These are phyloP conservation scores for Sebastes ruberrimus DNA, from an alignment of 2,797 vertebrate species.

Conservation along the genomic window DNA sequence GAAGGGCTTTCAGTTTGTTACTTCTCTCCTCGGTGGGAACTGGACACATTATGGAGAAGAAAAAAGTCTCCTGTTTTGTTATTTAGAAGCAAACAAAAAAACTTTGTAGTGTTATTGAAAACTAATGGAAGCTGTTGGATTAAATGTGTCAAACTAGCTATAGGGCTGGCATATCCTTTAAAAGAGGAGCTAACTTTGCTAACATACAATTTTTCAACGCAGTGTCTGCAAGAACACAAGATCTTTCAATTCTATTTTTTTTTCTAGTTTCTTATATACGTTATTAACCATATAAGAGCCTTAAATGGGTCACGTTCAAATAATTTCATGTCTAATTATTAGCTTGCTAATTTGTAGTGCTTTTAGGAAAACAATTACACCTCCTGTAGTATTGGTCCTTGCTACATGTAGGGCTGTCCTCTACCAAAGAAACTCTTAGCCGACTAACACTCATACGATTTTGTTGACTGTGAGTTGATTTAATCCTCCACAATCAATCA, in stretches of 20 bases:
- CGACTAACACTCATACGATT: too few species aligned
- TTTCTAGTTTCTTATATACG: not conserved
- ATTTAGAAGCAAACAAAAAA: not conserved
- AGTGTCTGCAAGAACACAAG: not conserved
- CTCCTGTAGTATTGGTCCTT: not conserved
- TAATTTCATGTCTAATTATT: constrained; percentile 1
- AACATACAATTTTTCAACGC: not conserved
- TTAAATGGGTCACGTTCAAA: not conserved
- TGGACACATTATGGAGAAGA: not conserved
- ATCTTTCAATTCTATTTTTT: not conserved
- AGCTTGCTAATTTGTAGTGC: constrained; percentile 7
- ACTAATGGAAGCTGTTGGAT: not conserved
- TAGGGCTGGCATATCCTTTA: not conserved
- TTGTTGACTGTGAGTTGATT: too few species aligned
- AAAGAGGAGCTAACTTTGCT: not conserved
- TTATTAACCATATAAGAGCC: not conserved
- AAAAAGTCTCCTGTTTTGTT: not conserved
- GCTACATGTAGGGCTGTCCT: not conserved
- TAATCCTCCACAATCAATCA: too few species aligned
- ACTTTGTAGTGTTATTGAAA: not conserved
- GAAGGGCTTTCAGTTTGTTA: constrained; percentile 5
- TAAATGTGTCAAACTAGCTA: not conserved
- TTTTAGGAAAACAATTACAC: not conserved
- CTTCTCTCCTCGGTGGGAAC: constrained; percentile 1
- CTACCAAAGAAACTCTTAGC: too few species aligned